Conservation (phyloP, 1,140 invertebrate species). For the Colletes latitarsis region DNA sequence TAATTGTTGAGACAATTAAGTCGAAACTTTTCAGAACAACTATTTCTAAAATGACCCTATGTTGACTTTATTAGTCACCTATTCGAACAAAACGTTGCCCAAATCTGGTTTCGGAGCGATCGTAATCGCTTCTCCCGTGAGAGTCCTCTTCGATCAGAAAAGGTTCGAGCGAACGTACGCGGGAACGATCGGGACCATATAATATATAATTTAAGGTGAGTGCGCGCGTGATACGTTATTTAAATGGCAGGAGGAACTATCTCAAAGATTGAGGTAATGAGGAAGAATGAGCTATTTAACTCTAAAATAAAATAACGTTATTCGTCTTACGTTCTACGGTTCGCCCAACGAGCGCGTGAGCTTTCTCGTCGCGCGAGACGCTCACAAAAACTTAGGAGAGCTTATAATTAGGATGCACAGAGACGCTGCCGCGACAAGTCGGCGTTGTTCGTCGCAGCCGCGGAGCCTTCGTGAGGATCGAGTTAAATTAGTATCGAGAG, state of each 20-base stretch:
- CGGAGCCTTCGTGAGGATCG: constrained; percentile 61
- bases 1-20: no score
- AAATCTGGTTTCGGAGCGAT: no score
- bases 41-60: no score
- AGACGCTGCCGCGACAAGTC: constrained; percentile 77
- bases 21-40: no score
- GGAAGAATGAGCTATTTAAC: constrained; percentile 57
- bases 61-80: no score
- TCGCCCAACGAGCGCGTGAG: constrained; percentile 20
- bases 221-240: constrained; percentile 39
- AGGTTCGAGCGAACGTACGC: neutral
- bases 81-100: no score
- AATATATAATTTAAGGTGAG: constrained; percentile 32
- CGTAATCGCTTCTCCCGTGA: no score
- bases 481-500: neutral
- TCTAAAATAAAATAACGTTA: constrained; percentile 52
- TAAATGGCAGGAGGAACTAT: constrained; percentile 72
- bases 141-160: neutral
- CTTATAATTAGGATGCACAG: constrained; percentile 47
- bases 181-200: constrained; percentile 19
- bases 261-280: constrained; percentile 76
- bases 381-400: constrained; percentile 57
- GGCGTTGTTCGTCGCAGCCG: constrained; percentile 64
- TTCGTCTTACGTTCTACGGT: constrained; percentile 47
- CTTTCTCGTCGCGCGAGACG: constrained; percentile 72